Base-by-base conservation (phyloP, 1,140 invertebrate genomes). In the Sycophila sp. region DNA sequence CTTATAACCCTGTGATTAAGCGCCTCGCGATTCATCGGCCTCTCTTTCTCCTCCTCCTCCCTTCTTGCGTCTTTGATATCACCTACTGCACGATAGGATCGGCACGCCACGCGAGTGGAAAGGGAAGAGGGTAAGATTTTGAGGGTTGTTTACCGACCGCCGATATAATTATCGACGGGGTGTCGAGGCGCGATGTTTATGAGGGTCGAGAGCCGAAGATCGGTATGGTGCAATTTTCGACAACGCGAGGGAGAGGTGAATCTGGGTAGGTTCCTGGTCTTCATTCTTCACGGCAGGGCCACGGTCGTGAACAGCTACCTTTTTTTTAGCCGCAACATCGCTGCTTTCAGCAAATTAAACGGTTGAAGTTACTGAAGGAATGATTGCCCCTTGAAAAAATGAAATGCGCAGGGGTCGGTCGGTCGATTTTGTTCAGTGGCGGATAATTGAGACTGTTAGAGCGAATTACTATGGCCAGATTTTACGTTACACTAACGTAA, bases 161-260 rank as follows among this genome's bases (percentile, higher is more conserved):
- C 40, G 51, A 55, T 78, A 76, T 79, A 73, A 76, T 75, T 72
- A 71, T 42, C 72, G 13, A 47, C 10, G 13, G 51, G 17, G 26
- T 55, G 19, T 42, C 11, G 2, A n/a, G 2, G n/a, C 15, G 45
- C 42, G 19, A 51, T 51, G 30, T 24, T 36, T 58, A 7, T 22
- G 32, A 1, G 32, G 2, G 53, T 28, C 2, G 28, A 13, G 51
- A 10, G 51, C 4, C 6, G 2, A 10, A 26, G 24, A 24, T 26
- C 40, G 40, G n/a, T 51, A n/a, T 19, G 5, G 32, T 13, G 28
- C n/a, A n/a, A 19, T 62, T 62, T 59, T 17, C 2, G 13, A 17
- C 24, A 22, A 7, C n/a, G 15, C 3, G 6, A 56, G 22, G 2
- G 24, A 32, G 53, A 17, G 5, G 53, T 19, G 53, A 56, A 56